Base-by-base conservation (phyloP, 2,797 vertebrate species). In the Fratercula arctica region DNA sequence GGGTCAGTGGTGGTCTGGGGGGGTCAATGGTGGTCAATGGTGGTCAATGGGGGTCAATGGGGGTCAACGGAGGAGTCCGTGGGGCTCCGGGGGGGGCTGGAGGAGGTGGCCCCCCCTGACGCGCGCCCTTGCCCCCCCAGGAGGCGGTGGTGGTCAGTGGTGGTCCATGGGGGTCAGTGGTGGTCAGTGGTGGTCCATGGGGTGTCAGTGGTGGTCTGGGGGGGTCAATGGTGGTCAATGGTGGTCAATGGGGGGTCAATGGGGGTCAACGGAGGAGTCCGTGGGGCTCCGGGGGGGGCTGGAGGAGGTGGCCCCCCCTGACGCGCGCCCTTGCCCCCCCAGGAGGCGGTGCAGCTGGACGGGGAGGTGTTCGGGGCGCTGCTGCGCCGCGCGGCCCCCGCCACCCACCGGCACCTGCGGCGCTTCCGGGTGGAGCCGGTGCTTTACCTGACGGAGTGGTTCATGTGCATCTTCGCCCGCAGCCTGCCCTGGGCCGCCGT, bases 401-500 rank as follows among this genome's bases (percentile, higher is more conserved):
- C 99, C 97, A 98, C 99, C 3, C 99, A 99, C 89, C 98, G 99
- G 33, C 99, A 99, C 69, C 98, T 99, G 13, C 99, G 98, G 97
- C 98, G 99, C 83, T 98, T 99, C 95, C 99, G 99, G 97, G 99
- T 99, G 3, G 99, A 99, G 89, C 99, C 99, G 1, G 99, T 99
- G 89, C 98, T 99, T 41, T 99, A 99, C 97, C 99, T 99, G 98
- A 99, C 99, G 0, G 99, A 99, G 94, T 99, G 99, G 99, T 99
- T 99, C 95, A 99, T 99, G 99, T 99, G 99, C 76, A 98, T 99
- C 97, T 99, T 99, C 94, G 99, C 99, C 4, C 99, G 99, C 83
- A 99, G 99, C 8, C 97, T 99, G 48, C 99, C 99, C 1, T 99
- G 99, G 99, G 82, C 98, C 19, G 98, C 97, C 3, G 99, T 99